Evolutionary conservation across 2,797 vertebrate genomes (phyloP).

Genomic region (Glyptemys insculpta): DNA sequence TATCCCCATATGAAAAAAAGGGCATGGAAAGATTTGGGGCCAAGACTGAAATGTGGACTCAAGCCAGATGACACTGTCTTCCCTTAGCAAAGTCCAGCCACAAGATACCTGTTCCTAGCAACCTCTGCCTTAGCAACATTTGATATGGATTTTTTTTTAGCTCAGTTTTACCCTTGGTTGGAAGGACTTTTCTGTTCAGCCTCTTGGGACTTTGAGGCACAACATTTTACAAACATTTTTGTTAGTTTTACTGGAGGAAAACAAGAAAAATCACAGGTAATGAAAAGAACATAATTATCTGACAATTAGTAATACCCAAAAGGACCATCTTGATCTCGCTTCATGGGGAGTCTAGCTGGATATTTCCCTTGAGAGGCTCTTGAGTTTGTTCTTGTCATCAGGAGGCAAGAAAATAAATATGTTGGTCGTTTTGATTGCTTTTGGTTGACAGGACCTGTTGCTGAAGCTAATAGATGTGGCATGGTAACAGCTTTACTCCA

Average conservation of each 20-base stretch:
- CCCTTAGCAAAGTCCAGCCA: not conserved
- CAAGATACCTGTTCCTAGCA: not conserved
- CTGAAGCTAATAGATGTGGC: slow-evolving; percentile 26
- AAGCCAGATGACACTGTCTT: not conserved
- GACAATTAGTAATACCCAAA: not conserved
- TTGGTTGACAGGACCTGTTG: slow-evolving; percentile 28
- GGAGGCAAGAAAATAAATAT: slow-evolving; percentile 27
- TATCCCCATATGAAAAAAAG: not conserved
- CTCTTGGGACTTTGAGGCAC: not conserved
- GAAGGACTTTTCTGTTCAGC: not conserved
- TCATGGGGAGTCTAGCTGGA: not conserved
- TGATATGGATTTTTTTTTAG: not conserved
- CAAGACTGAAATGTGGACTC: not conserved
- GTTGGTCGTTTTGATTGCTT: slow-evolving; percentile 6
- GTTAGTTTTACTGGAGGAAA: slow-evolving; percentile 16
- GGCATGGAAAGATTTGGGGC: not conserved
- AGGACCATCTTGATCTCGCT: not conserved
- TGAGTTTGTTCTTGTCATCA: not conserved
- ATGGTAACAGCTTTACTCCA: slow-evolving; percentile 1
- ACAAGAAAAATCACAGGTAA: not conserved
- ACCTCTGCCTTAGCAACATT: not conserved
- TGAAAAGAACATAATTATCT: not conserved
- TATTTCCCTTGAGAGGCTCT: not conserved
- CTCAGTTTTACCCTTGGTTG: not conserved
- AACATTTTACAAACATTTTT: not conserved